phyloP scores from a whole-genome alignment of 1,140 invertebrate genomes.

The Amphibalanus amphitrite region DNA sequence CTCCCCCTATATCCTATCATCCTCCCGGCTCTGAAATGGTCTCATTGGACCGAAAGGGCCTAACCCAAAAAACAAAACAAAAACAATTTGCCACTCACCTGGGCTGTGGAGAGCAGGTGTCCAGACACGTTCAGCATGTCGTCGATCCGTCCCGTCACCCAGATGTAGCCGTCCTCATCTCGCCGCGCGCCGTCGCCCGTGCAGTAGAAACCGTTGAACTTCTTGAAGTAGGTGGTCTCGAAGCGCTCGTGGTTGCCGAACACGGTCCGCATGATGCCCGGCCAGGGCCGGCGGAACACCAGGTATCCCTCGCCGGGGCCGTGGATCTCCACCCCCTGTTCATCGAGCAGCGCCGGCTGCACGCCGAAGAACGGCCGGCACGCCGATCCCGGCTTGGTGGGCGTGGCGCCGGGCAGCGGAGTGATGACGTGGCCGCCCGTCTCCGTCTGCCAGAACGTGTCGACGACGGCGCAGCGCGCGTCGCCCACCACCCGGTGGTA shows the following conservation, averaged over 20 bases:
- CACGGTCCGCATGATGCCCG: constrained; percentile 88
- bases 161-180: constrained; percentile 68
- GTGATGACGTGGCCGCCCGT: constrained; percentile 90
- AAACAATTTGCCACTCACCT: constrained; percentile 33
- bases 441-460: constrained; percentile 99
- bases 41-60: too few species aligned
- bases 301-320: constrained; percentile 85
- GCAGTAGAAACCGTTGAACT: constrained; percentile 89
- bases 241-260: constrained; percentile 84
- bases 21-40: too few species aligned
- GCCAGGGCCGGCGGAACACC: constrained; percentile 86
- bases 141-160: constrained; percentile 92
- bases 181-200: constrained; percentile 63
- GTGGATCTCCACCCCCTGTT: constrained; percentile 66
- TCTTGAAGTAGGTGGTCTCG: constrained; percentile 85
- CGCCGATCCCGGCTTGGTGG: constrained; percentile 91
- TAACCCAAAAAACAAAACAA: too few species aligned
- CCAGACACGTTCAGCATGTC: constrained; percentile 98
- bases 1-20: too few species aligned
- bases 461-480: constrained; percentile 55
- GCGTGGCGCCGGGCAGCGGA: constrained; percentile 80
- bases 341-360: constrained; percentile 65
- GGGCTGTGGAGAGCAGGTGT: constrained; percentile 89
- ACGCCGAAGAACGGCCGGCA: constrained; percentile 91
- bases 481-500: constrained; percentile 49